Percentiles rank a stretch among this genome's conserved stretches.
Evolutionary conservation across 2,113 vertebrate species (phyloP).

Genomic region (Rhabdornis inornatus): DNA sequence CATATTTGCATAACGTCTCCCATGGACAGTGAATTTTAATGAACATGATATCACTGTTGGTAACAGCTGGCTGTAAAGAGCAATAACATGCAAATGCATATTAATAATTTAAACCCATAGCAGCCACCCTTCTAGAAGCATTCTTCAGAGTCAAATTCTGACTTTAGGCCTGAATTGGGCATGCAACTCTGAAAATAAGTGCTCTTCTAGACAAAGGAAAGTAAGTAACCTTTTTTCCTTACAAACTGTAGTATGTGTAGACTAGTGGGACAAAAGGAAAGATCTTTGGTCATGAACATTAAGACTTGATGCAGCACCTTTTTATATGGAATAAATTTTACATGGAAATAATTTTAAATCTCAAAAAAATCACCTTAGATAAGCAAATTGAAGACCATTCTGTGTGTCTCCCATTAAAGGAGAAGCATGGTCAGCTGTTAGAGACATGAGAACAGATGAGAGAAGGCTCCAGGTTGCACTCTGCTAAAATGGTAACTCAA

Average conservation of each 20-base stretch:
- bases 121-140: neutral
- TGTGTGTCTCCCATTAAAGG: neutral
- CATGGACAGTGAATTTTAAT: slow-evolving; percentile 96
- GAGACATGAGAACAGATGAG: neutral
- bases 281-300: neutral
- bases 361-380: neutral
- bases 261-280: neutral
- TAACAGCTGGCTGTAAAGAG: slow-evolving; percentile 85
- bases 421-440: neutral
- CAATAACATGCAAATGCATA: neutral
- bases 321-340: neutral
- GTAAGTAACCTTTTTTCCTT: neutral
- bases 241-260: neutral
- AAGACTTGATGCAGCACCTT: neutral
- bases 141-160: neutral
- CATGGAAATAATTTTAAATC: neutral
- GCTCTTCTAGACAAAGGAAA: neutral
- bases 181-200: neutral
- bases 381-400: neutral
- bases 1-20: slow-evolving; percentile 96
- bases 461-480: neutral
- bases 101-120: neutral
- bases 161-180: neutral
- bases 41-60: slow-evolving; percentile 96
- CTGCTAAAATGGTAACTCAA: neutral